phyloP scores from a whole-genome alignment of 1,140 invertebrate species.

The Zaprionus ghesquierei region DNA sequence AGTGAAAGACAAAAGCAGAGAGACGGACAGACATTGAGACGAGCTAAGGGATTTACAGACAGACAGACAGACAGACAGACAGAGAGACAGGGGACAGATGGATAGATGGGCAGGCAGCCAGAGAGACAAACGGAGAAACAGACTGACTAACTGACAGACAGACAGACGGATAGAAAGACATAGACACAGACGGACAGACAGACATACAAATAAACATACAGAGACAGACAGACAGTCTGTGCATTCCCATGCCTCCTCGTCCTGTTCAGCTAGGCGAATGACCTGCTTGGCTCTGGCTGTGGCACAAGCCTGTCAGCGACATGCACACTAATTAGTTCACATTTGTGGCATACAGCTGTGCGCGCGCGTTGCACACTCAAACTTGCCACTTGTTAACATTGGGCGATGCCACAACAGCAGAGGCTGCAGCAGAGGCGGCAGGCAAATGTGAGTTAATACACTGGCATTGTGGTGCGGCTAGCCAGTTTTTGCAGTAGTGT shows the following conservation, averaged over 20 bases:
- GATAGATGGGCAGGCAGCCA: no score
- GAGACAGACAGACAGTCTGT: not conserved
- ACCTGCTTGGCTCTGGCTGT: conserved; percentile 60
- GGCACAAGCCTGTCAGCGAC: conserved; percentile 60
- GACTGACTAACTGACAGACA: no score
- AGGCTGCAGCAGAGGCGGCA: conserved; percentile 22
- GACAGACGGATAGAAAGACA: no score
- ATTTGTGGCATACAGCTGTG: conserved; percentile 50
- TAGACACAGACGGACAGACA: not conserved
- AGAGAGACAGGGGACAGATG: no score
- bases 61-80: not conserved
- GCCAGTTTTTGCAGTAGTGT: conserved; percentile 62
- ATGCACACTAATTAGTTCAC: conserved; percentile 78
- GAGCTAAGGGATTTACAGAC: not conserved
- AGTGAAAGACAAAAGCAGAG: no score
- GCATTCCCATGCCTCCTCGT: not conserved
- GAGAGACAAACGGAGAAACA: no score
- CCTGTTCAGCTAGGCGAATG: conserved; percentile 51
- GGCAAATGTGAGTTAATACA: conserved; percentile 77
- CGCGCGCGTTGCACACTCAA: conserved; percentile 51
- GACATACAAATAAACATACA: no score
- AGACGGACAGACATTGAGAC: no score
- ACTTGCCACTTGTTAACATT: conserved; percentile 67
- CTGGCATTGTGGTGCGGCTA: conserved; percentile 39
- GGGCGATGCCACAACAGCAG: conserved; percentile 27